These are phyloP conservation scores for Ostrea edulis DNA, from an alignment of 1,140 invertebrate species.

Conservation along the genomic window DNA sequence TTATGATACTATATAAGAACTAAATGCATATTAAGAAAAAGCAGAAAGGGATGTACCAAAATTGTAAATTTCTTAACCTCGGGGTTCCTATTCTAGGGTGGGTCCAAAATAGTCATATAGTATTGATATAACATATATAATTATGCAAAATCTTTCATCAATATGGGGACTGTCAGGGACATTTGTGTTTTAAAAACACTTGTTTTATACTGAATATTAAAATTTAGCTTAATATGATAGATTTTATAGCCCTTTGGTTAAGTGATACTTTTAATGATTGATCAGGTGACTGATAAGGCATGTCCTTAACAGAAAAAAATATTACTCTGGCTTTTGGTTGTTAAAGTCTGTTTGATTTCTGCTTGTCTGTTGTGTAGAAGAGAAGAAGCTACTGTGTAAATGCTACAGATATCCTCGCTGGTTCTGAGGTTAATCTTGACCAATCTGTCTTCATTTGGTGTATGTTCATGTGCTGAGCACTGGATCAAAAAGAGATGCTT, in stretches of 20 bases:
- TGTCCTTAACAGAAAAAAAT: neutral
- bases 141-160: too few species aligned
- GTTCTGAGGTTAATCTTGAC: conserved; percentile 19
- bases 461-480: conserved; percentile 36
- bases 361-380: neutral
- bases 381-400: neutral
- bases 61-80: too few species aligned
- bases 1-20: too few species aligned
- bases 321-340: neutral
- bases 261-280: neutral
- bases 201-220: neutral
- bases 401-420: conserved; percentile 19
- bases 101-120: too few species aligned
- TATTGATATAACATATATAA: too few species aligned
- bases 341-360: neutral
- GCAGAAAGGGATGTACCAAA: too few species aligned
- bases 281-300: neutral
- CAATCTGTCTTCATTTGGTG: neutral
- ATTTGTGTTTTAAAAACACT: neutral
- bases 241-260: neutral
- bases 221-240: neutral
- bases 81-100: too few species aligned
- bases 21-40: too few species aligned
- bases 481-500: conserved; percentile 19
- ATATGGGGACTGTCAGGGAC: too few species aligned